Base-by-base conservation (phyloP, 2,113 vertebrate species). In the Xenotilapia longispinis region DNA sequence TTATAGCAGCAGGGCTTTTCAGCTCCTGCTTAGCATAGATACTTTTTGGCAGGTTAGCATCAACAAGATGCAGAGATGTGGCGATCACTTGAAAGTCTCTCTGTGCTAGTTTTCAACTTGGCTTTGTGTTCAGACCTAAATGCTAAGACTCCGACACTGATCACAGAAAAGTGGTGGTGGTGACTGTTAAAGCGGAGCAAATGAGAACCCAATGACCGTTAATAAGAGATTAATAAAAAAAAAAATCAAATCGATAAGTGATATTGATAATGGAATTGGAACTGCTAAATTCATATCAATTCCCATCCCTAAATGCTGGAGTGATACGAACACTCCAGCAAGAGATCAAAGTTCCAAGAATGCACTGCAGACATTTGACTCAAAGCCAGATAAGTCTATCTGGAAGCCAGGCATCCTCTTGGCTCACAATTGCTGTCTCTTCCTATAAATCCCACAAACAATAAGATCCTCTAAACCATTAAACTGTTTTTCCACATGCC, bases 391-490 rank as follows among this genome's bases (percentile, higher is more conserved):
- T 78, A 12, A 78, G 15, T 31, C 42, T 78, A 78, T 78, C 23
- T 45, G 15, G n/a, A 84, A 21, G 7, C 33, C 63, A 31, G 17
- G 36, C 21, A 83, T 65, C 68, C 31, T 14, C 28, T 49, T 80
- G 80, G 9, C 47, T 79, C 31, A 80, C 63, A 54, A 86, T 81
- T 63, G 19, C n/a, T 17, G 9, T 81, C 21, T 75, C 81, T 82
- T 88, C 54, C 38, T 91, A 86, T 75, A 86, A 85, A 65, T 85
- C 82, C 78, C 40, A 70, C 81, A 60, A 87, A 93, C 60, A 92
- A 70, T 87, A 82, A 55, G 26, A 83, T 57, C 45, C 63, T 89
- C 54, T 75, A 78, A 88, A 92, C 55, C 87, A 79, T 80, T 87
- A 84, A 87, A 75, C 53, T n/a, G 21, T 88, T 83, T 82, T 90